Percentiles rank a stretch among this genome's conserved stretches.
phyloP scores from a whole-genome alignment of 2,888 invertebrate species.

The Sisyra terminalis region DNA sequence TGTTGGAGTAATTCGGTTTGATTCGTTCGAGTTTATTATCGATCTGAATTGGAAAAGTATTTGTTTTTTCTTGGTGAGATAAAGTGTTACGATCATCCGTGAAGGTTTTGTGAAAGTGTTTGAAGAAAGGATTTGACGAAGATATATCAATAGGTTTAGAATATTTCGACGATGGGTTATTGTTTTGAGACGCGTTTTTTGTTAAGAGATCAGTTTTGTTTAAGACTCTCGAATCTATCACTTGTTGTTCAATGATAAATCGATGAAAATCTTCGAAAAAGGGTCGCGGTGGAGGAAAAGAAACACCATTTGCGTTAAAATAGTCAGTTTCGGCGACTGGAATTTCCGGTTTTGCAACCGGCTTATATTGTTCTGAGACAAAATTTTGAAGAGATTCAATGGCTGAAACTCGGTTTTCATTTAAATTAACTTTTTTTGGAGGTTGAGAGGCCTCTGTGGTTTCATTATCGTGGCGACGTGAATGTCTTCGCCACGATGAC shows the following conservation, averaged over 20 bases:
- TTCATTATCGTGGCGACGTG: conserved; percentile 3
- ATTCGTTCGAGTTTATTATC: too few species aligned
- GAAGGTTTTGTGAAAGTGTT: conserved; percentile 2
- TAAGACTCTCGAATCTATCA: neutral
- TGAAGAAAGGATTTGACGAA: conserved; percentile 1
- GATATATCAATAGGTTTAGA: neutral
- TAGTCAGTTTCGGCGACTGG: neutral
- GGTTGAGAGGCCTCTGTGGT: neutral
- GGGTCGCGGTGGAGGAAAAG: neutral
- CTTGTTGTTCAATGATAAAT: conserved; percentile 3
- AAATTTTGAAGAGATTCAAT: conserved; percentile 4
- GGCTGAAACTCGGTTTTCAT: neutral
- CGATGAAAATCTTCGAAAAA: conserved; percentile 6
- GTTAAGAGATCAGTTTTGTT: neutral
- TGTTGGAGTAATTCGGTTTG: too few species aligned
- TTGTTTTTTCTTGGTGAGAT: neutral
- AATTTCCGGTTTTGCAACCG: neutral
- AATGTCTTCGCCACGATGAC: conserved; percentile 4
- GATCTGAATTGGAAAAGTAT: too few species aligned
- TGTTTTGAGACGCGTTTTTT: neutral
- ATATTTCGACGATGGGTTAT: neutral
- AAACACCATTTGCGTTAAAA: neutral
- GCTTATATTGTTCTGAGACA: conserved; percentile 2
- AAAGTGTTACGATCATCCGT: neutral
- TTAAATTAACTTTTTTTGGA: neutral